Evolutionary conservation across 2,888 invertebrate species (phyloP).

Genomic region (Hoplodrina ambigua): DNA sequence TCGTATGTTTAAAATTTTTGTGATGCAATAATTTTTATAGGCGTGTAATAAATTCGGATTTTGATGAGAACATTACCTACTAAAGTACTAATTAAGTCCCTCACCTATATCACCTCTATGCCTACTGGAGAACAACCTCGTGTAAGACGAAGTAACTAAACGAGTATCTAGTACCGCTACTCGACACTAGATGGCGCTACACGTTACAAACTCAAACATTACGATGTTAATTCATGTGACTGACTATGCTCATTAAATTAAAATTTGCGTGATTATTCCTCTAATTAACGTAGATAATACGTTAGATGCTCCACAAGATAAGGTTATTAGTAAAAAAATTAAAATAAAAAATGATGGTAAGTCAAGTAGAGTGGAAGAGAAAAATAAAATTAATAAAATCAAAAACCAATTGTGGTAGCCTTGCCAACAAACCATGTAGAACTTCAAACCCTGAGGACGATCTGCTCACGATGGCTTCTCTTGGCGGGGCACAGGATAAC

Average conservation of each 20-base stretch:
- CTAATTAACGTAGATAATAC: constrained; percentile 32
- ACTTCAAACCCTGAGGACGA: constrained; percentile 84
- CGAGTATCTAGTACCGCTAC: constrained; percentile 69
- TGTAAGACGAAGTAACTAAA: background rate
- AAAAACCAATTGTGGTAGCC: constrained; percentile 73
- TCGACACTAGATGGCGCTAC: constrained; percentile 81
- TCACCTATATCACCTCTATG: background rate
- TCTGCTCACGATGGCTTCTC: constrained; percentile 79
- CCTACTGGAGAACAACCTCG: background rate
- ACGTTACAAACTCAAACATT: constrained; percentile 15
- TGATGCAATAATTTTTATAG: background rate
- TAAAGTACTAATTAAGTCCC: no score
- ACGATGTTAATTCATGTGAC: background rate
- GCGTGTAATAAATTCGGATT: background rate
- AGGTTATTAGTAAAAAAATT: constrained; percentile 22
- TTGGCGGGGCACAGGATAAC: constrained; percentile 78
- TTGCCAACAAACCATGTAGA: constrained; percentile 85
- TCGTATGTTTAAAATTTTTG: background rate
- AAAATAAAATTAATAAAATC: constrained; percentile 59
- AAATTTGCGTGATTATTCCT: constrained; percentile 32
- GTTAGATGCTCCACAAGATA: constrained; percentile 22
- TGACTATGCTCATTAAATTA: constrained; percentile 23
- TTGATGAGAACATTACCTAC: background rate
- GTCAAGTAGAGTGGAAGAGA: constrained; percentile 48
- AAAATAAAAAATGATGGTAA: constrained; percentile 38